Percentiles rank a stretch among this genome's conserved stretches.
These are phyloP conservation scores for Stratiomys singularior DNA, from an alignment of 2,888 invertebrate species.

Conservation along the genomic window DNA sequence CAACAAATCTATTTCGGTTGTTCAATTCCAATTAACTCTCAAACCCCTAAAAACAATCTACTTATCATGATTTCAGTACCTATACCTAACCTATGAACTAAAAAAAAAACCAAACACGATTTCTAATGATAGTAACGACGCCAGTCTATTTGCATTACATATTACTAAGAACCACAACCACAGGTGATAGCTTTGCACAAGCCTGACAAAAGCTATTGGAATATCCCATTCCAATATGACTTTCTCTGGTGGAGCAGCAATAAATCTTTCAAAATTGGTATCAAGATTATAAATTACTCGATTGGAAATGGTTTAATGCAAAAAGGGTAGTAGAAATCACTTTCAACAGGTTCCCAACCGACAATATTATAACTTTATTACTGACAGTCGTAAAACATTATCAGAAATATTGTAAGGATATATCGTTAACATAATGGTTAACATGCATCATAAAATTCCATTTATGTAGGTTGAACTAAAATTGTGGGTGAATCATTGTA, in stretches of 20 bases:
- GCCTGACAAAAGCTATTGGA: background rate
- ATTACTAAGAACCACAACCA: background rate
- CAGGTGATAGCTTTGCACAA: too few species aligned
- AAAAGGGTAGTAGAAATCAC: background rate
- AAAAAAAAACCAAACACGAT: background rate
- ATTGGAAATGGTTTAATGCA: background rate
- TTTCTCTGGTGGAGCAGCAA: background rate
- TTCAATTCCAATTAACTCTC: too few species aligned
- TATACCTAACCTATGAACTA: background rate
- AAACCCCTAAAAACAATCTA: too few species aligned
- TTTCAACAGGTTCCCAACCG: constrained; percentile 4
- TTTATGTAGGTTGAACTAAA: too few species aligned
- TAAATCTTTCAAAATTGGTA: background rate
- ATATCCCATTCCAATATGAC: background rate
- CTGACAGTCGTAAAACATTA: background rate
- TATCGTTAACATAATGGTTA: background rate
- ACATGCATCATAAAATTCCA: too few species aligned
- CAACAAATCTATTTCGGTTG: too few species aligned
- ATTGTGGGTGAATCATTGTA: too few species aligned
- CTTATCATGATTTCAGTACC: background rate
- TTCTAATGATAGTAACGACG: constrained; percentile 1
- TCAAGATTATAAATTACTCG: background rate
- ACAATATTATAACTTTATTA: background rate
- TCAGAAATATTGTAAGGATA: background rate
- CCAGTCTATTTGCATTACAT: background rate